Conservation (phyloP, 92 coral and sea anemone genomes). For the Palythoa grandiflora region DNA sequence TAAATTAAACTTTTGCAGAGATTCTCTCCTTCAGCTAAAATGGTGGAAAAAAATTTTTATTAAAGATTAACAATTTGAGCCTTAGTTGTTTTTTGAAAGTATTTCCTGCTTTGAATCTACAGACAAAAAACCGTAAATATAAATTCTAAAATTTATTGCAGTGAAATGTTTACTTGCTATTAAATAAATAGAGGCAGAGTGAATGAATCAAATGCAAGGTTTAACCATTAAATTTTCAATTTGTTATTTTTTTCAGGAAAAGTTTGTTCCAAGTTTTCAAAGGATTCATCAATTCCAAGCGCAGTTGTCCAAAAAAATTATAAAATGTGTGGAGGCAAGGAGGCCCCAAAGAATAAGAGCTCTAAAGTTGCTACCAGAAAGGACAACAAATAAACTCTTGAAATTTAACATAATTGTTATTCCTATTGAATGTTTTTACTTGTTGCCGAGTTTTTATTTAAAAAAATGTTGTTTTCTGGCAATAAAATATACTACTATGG, state of each 20-base stretch:
- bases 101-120: conserved; percentile 16
- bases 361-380: conserved; percentile 1
- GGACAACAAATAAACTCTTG: neutral
- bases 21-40: conserved; percentile 11
- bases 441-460: neutral
- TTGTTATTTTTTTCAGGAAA: conserved; percentile 4
- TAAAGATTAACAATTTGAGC: conserved; percentile 20
- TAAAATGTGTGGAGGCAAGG: conserved; percentile 18
- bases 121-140: conserved; percentile 9
- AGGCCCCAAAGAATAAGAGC: conserved; percentile 31
- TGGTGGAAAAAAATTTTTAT: neutral
- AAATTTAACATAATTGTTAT: neutral
- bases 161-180: conserved; percentile 5
- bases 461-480: neutral
- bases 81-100: conserved; percentile 6
- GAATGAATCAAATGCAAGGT: conserved; percentile 13
- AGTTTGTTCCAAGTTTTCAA: conserved; percentile 17
- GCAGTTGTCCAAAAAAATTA: neutral
- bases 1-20: neutral
- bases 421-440: neutral
- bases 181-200: conserved; percentile 16
- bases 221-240: neutral
- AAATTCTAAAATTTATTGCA: neutral
- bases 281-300: conserved; percentile 18
- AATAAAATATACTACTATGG: neutral